A percentile compares a stretch with the other conserved stretches of the same genome.
Evolutionary conservation across 2,797 vertebrate genomes (phyloP).

Genomic region (Macroramphosus scolopax): DNA sequence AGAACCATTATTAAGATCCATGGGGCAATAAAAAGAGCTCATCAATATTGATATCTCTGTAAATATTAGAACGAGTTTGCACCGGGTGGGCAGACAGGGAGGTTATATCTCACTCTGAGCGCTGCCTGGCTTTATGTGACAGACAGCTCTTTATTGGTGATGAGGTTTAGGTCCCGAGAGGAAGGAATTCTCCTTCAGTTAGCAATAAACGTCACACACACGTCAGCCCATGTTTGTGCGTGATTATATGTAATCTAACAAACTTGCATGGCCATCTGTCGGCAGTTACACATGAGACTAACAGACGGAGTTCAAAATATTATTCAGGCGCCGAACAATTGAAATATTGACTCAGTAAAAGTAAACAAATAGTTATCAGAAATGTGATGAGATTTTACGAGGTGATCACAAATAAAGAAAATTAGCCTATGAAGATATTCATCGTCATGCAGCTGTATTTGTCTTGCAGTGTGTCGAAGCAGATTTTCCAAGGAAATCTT

Average conservation of each 20-base stretch:
- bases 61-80: slow-evolving; percentile 56
- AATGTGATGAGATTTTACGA: no score
- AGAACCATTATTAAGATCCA: slow-evolving; percentile 42
- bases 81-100: slow-evolving; percentile 8
- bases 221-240: not conserved
- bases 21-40: slow-evolving; percentile 46
- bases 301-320: no score
- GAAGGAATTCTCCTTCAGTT: slow-evolving; percentile 17
- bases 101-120: slow-evolving; percentile 31
- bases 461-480: no score
- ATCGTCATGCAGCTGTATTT: no score
- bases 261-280: slow-evolving; percentile 22
- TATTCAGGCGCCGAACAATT: no score
- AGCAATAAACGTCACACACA: slow-evolving; percentile 11
- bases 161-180: slow-evolving; percentile 30
- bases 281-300: slow-evolving; percentile 2
- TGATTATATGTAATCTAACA: slow-evolving; percentile 20
- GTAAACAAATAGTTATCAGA: no score
- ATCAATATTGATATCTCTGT: slow-evolving; percentile 67
- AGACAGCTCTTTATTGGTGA: slow-evolving; percentile 30
- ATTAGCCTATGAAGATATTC: no score
- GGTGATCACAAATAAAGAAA: no score
- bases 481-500: no score
- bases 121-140: slow-evolving; percentile 25
- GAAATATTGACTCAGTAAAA: no score